Percentiles rank a stretch among this genome's conserved stretches.
Conservation (phyloP, 2,888 invertebrate genomes). For the Timema cristinae region DNA sequence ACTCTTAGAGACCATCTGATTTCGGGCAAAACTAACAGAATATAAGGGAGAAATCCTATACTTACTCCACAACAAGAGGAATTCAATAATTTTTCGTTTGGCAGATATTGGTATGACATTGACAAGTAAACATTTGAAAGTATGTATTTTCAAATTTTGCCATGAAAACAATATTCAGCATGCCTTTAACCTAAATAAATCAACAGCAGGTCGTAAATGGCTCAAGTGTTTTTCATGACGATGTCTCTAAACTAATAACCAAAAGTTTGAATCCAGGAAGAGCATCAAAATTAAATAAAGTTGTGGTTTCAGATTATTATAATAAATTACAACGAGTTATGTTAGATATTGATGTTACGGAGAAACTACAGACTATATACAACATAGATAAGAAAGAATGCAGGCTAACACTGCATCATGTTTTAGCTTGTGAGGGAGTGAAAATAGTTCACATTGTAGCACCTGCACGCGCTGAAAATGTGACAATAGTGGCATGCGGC, state of each 20-base stretch:
- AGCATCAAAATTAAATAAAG: neutral
- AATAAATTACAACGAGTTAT: neutral
- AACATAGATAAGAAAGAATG: neutral
- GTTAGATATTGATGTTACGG: neutral
- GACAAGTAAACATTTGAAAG: neutral
- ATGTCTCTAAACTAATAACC: neutral
- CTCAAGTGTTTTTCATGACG: neutral
- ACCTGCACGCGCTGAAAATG: neutral
- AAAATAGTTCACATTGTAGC: neutral
- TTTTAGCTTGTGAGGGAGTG: neutral
- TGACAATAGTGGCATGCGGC: neutral
- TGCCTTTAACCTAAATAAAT: neutral
- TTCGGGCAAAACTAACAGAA: neutral
- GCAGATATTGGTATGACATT: neutral
- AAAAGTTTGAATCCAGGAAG: neutral
- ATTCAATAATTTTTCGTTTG: neutral
- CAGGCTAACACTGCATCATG: neutral
- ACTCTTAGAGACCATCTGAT: neutral
- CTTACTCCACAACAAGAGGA: conserved; percentile 1
- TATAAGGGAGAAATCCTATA: neutral
- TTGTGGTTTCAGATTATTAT: neutral
- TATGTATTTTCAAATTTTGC: conserved; percentile 2
- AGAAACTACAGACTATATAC: neutral
- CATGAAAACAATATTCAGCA: neutral
- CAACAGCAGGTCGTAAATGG: neutral